Conservation (phyloP, 2,797 vertebrate species). For the Glossophaga mutica region DNA sequence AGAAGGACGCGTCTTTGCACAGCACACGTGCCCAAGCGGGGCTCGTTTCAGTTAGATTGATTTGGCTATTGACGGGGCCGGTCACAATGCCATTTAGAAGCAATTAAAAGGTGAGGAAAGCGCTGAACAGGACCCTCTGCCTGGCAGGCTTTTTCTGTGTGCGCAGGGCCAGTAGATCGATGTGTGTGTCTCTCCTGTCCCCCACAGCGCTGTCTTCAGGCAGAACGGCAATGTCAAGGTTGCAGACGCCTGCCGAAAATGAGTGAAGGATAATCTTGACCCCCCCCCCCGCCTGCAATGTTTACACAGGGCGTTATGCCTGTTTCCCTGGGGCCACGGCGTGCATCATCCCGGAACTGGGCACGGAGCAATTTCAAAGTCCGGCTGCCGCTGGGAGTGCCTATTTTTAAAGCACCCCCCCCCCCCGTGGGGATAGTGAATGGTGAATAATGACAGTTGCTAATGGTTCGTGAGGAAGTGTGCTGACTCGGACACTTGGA, state of each 20-base stretch:
- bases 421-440: background rate
- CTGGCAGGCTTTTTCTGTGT: constrained; percentile 86
- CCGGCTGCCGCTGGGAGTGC: background rate
- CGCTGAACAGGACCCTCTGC: constrained; percentile 88
- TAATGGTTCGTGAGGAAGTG: background rate
- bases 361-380: constrained; percentile 44
- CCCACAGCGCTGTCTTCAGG: constrained; percentile 76
- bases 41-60: constrained; percentile 82
- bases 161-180: constrained; percentile 79
- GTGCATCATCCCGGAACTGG: constrained; percentile 38
- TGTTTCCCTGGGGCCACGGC: constrained; percentile 8
- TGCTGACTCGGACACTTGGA: background rate
- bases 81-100: constrained; percentile 92
- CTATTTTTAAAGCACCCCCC: background rate
- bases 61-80: constrained; percentile 87
- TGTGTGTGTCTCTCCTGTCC: constrained; percentile 73
- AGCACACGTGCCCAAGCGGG: constrained; percentile 56
- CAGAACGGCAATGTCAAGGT: constrained; percentile 64
- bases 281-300: no score
- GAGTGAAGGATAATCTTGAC: constrained; percentile 60
- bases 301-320: constrained; percentile 11
- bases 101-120: constrained; percentile 96
- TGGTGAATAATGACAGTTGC: background rate
- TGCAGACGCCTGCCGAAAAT: constrained; percentile 58
- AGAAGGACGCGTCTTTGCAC: constrained; percentile 65